A percentile compares a stretch with the other conserved stretches of the same genome.
phyloP scores from a whole-genome alignment of 2,113 vertebrate species.

The Lophura nycthemera region DNA sequence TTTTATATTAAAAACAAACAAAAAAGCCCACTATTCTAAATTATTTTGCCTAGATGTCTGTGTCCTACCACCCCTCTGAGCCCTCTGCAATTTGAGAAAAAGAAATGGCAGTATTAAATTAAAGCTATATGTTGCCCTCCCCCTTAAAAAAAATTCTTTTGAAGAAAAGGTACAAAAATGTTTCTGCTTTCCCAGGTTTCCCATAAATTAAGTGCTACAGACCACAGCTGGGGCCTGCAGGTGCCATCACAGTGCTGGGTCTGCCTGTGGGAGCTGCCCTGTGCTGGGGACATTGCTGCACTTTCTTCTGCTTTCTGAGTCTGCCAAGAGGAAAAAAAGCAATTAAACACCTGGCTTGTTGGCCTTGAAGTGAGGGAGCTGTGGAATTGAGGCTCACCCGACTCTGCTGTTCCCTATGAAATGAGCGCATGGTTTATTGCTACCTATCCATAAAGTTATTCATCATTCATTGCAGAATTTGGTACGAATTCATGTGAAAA shows the following conservation, averaged over 20 bases:
- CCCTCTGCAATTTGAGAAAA: neutral
- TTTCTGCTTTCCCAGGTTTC: neutral
- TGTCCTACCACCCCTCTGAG: no score
- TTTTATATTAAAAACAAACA: neutral
- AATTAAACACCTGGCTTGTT: neutral
- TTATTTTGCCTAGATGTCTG: neutral
- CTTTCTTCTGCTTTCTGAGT: neutral
- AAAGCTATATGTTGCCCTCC: neutral
- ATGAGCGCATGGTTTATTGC: neutral
- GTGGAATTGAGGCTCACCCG: neutral
- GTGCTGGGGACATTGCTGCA: no score
- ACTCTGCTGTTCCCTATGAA: neutral
- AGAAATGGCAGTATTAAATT: neutral
- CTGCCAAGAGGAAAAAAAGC: neutral
- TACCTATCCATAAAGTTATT: neutral
- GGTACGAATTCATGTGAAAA: neutral
- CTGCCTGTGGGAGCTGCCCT: no score
- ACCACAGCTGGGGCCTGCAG: no score
- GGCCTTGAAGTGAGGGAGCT: neutral
- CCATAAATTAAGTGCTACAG: neutral
- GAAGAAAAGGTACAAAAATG: neutral
- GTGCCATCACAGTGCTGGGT: neutral
- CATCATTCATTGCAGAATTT: neutral
- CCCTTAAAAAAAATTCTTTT: neutral
- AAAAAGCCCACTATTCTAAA: neutral